phyloP scores from a whole-genome alignment of 2,888 invertebrate species.

The Drosophila atripex region DNA sequence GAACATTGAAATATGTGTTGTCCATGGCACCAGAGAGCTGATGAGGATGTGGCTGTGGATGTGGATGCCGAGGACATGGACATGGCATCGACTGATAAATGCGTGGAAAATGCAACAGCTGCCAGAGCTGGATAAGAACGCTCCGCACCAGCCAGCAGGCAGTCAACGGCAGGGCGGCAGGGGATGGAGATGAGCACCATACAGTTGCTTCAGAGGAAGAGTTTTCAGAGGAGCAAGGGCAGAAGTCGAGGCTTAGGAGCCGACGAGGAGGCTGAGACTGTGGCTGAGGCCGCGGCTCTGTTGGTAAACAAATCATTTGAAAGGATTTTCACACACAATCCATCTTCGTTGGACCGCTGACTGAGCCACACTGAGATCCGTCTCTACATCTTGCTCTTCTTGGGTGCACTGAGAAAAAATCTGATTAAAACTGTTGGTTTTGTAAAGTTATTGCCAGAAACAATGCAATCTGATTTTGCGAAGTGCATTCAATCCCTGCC shows the following conservation, averaged over 20 bases:
- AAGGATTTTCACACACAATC: conserved; percentile 80
- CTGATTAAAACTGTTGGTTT: background rate
- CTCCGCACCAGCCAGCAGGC: conserved; percentile 34
- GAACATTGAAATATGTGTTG: conserved; percentile 74
- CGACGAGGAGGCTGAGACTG: background rate
- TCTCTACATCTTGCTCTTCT: conserved; percentile 10
- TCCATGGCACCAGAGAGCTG: conserved; percentile 62
- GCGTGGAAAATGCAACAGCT: conserved; percentile 80
- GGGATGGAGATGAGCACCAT: conserved; percentile 24
- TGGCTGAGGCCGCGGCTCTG: conserved; percentile 53
- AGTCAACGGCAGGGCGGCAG: conserved; percentile 16
- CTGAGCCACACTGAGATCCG: conserved; percentile 43
- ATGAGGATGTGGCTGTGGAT: conserved; percentile 43
- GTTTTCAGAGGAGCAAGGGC: conserved; percentile 15
- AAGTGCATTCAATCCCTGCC: conserved; percentile 15
- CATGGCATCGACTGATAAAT: conserved; percentile 71
- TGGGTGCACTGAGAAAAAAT: conserved; percentile 14
- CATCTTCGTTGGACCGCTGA: conserved; percentile 68
- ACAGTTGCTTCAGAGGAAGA: conserved; percentile 10
- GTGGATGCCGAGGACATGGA: conserved; percentile 49
- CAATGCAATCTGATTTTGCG: background rate
- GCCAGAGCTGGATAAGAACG: conserved; percentile 72
- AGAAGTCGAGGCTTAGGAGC: conserved; percentile 35
- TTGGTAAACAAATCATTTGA: conserved; percentile 79
- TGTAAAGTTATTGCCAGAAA: background rate